Percentiles rank a stretch among this genome's conserved stretches.
Evolutionary conservation across 2,888 invertebrate species (phyloP).

Genomic region (Drosophila sordidula): DNA sequence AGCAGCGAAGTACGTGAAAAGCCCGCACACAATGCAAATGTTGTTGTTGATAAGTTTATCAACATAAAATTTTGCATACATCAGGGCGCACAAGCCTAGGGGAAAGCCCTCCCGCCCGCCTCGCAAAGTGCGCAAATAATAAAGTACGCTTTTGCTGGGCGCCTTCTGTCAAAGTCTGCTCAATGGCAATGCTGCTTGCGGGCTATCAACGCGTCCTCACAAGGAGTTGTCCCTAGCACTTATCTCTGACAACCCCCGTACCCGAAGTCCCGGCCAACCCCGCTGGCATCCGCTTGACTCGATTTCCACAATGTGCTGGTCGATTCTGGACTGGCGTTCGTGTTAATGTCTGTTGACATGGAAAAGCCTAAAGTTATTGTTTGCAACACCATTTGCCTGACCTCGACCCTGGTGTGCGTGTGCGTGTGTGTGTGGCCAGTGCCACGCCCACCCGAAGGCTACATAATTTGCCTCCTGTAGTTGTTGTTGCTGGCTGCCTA

Average conservation of each 20-base stretch:
- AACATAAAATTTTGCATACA: constrained; percentile 68
- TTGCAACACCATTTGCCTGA: constrained; percentile 51
- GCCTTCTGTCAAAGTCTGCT: constrained; percentile 5
- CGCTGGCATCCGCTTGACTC: constrained; percentile 4
- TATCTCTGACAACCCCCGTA: constrained; percentile 3
- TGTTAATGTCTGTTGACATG: constrained; percentile 75
- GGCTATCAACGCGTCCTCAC: constrained; percentile 24
- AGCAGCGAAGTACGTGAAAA: constrained; percentile 15
- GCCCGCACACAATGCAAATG: constrained; percentile 51
- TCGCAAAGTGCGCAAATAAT: constrained; percentile 46
- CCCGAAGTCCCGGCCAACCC: too few relatives aligned
- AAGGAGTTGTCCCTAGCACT: constrained; percentile 12
- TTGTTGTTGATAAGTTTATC: constrained; percentile 70
- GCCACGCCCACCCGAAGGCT: constrained; percentile 40
- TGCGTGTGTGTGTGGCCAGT: constrained; percentile 4
- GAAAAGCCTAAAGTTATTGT: constrained; percentile 76
- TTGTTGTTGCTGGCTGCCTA: constrained; percentile 43
- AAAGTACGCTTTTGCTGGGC: constrained; percentile 17
- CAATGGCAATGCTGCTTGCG: constrained; percentile 7
- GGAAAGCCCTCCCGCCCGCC: not conserved
- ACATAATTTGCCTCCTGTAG: constrained; percentile 59
- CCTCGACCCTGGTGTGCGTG: constrained; percentile 37
- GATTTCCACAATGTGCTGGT: constrained; percentile 34
- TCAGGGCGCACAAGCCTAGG: constrained; percentile 48
- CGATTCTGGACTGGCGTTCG: constrained; percentile 31